Percentiles rank a stretch among this genome's conserved stretches.
Evolutionary conservation across 2,888 invertebrate genomes (phyloP).

Genomic region (Epiblema foenella): DNA sequence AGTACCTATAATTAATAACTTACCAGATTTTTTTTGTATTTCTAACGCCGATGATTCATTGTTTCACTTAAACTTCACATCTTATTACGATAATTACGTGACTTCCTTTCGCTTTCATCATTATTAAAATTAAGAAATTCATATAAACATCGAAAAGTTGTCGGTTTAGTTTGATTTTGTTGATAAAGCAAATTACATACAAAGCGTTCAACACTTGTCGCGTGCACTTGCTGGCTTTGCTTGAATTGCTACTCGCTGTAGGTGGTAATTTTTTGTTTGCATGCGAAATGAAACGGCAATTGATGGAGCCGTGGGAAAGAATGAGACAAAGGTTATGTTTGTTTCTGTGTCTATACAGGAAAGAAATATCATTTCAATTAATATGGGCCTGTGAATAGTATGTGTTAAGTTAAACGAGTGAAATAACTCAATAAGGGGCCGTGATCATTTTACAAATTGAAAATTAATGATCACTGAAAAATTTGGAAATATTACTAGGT

Average conservation of each 20-base stretch:
- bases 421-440: not conserved
- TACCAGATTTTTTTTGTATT: conserved; percentile 30
- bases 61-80: conserved; percentile 25
- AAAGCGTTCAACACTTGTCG: conserved; percentile 42
- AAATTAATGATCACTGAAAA: not conserved
- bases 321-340: conserved; percentile 16
- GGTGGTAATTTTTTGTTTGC: conserved; percentile 11
- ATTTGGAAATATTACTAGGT: too few species aligned
- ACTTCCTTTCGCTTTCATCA: conserved; percentile 31
- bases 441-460: not conserved
- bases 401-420: not conserved
- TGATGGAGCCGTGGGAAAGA: not conserved
- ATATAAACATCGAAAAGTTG: conserved; percentile 34
- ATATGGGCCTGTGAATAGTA: not conserved
- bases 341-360: not conserved
- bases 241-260: not conserved
- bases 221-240: conserved; percentile 30
- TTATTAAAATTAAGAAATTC: conserved; percentile 22
- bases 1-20: too few species aligned
- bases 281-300: conserved; percentile 28
- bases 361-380: too few species aligned
- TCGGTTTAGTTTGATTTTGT: conserved; percentile 44
- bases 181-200: conserved; percentile 36
- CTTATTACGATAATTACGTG: conserved; percentile 1
- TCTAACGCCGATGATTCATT: conserved; percentile 24